Evolutionary conservation across 2,888 invertebrate species (phyloP).

Genomic region (Vesta saturnalis): DNA sequence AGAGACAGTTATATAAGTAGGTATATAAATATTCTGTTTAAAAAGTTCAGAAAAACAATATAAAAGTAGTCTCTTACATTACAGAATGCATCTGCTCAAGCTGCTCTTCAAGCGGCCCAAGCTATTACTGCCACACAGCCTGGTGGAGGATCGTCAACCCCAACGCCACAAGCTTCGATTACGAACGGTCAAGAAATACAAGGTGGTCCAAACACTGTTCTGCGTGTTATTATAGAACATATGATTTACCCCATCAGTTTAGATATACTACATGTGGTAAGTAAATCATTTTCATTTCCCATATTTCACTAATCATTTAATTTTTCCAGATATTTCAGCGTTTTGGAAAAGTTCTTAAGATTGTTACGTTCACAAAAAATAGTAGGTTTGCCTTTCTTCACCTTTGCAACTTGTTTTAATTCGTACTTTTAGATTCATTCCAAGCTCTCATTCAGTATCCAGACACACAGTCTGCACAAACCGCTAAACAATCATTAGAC

Average conservation of each 20-base stretch:
- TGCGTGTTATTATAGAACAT: slow-evolving; percentile 98
- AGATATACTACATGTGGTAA: slow-evolving; percentile 91
- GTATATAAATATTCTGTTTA: background rate
- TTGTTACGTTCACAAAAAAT: slow-evolving; percentile 99
- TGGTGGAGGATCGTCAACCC: slow-evolving; percentile 72
- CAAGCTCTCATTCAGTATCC: slow-evolving; percentile 99
- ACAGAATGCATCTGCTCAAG: slow-evolving; percentile 85
- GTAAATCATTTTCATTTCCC: slow-evolving; percentile 39
- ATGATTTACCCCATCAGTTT: slow-evolving; percentile 98
- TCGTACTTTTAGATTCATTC: slow-evolving; percentile 85
- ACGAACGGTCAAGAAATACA: slow-evolving; percentile 74
- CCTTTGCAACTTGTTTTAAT: background rate
- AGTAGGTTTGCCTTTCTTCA: no score
- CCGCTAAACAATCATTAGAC: slow-evolving; percentile 96
- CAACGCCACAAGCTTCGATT: slow-evolving; percentile 63
- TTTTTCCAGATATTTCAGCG: slow-evolving; percentile 91
- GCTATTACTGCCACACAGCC: slow-evolving; percentile 74
- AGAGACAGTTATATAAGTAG: background rate
- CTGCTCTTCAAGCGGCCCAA: slow-evolving; percentile 86
- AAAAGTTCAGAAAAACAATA: slow-evolving; percentile 14
- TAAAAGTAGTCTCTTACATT: slow-evolving; percentile 57
- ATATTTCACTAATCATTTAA: slow-evolving; percentile 31
- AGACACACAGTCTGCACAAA: slow-evolving; percentile 95
- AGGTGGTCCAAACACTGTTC: slow-evolving; percentile 94
- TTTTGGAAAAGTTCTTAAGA: slow-evolving; percentile 98